A percentile compares a stretch with the other conserved stretches of the same genome.
phyloP scores from a whole-genome alignment of 2,113 vertebrate genomes.

The Limnothrissa miodon region DNA sequence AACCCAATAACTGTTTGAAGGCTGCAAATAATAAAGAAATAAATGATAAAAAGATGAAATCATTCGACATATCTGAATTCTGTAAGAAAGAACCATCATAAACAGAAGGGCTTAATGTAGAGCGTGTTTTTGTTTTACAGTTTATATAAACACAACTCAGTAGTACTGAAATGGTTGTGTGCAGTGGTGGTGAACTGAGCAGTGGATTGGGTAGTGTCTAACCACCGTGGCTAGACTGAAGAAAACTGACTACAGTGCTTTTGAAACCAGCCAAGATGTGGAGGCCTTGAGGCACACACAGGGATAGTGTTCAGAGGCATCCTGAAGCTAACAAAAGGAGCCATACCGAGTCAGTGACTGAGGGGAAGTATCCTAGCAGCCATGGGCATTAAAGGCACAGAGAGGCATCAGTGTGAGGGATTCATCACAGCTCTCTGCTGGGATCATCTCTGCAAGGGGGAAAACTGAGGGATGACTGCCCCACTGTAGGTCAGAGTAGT shows the following conservation, averaged over 20 bases:
- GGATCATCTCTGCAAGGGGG: not conserved
- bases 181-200: not conserved
- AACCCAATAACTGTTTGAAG: not conserved
- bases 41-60: not conserved
- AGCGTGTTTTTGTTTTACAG: too few relatives aligned
- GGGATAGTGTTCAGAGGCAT: conserved; percentile 1
- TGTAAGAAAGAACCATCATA: too few relatives aligned
- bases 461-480: not conserved
- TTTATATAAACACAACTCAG: not conserved
- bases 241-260: not conserved
- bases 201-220: not conserved
- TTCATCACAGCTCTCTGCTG: not conserved
- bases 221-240: not conserved
- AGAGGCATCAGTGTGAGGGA: not conserved
- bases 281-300: conserved; percentile 5
- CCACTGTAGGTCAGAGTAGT: not conserved
- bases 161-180: not conserved
- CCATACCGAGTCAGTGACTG: not conserved
- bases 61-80: too few relatives aligned
- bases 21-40: not conserved
- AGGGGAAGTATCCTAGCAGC: not conserved
- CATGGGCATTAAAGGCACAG: not conserved
- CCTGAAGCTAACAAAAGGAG: not conserved
- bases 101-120: not conserved
- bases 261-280: not conserved